Evolutionary conservation across 2,888 invertebrate species (phyloP).

Genomic region (Eremobia ochroleuca): DNA sequence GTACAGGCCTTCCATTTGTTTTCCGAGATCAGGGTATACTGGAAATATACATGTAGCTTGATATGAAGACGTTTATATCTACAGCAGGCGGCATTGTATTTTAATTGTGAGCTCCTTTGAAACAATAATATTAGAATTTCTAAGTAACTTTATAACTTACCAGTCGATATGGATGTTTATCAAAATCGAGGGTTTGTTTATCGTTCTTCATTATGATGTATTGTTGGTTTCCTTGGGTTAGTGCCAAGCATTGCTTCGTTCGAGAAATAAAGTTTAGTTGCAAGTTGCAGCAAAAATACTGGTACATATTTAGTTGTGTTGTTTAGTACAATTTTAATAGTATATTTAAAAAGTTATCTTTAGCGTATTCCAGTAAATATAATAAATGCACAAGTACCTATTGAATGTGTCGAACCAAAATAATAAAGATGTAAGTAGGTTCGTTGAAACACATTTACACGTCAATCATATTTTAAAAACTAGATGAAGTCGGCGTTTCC

Average conservation of each 20-base stretch:
- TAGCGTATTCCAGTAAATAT: neutral
- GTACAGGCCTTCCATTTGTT: too few relatives aligned
- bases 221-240: neutral
- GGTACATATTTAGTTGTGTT: neutral
- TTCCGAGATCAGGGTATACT: constrained; percentile 5
- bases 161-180: constrained; percentile 22
- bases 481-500: too few relatives aligned
- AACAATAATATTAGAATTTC: constrained; percentile 56
- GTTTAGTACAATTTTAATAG: neutral
- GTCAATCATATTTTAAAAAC: too few relatives aligned
- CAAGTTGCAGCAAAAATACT: neutral
- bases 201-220: constrained; percentile 3
- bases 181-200: constrained; percentile 34
- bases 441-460: too few relatives aligned
- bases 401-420: neutral
- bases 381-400: neutral
- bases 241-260: neutral
- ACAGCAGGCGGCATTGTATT: constrained; percentile 57
- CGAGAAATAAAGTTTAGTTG: neutral
- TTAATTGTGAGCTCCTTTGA: constrained; percentile 42
- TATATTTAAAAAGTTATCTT: neutral
- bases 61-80: neutral
- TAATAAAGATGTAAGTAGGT: too few relatives aligned
- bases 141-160: constrained; percentile 27
- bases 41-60: neutral